Evolutionary conservation across 2,888 invertebrate species (phyloP).

Genomic region (Agriopis leucophaearia): DNA sequence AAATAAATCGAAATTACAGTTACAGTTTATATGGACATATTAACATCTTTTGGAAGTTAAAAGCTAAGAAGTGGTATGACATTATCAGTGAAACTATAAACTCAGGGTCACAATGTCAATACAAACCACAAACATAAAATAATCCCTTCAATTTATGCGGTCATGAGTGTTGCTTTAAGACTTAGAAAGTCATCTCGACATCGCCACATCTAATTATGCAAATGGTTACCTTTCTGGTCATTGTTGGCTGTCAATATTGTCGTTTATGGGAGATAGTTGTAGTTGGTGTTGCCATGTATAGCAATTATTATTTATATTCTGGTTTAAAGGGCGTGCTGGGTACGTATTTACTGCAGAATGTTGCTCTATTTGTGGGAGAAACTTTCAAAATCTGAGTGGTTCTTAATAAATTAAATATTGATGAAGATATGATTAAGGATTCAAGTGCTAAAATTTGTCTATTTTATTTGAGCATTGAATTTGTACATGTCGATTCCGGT

Average conservation of each 20-base stretch:
- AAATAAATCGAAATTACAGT: constrained; percentile 31
- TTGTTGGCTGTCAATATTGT: constrained; percentile 49
- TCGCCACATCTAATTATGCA: constrained; percentile 61
- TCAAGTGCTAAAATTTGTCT: background rate
- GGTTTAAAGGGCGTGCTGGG: background rate
- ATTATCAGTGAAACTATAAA: constrained; percentile 39
- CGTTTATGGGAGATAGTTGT: constrained; percentile 39
- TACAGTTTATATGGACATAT: constrained; percentile 36
- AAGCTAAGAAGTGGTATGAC: constrained; percentile 33
- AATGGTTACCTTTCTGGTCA: constrained; percentile 52
- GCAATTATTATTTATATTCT: constrained; percentile 32
- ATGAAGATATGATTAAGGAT: background rate
- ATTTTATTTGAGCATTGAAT: background rate
- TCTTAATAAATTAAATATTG: background rate
- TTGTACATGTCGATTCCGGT: background rate
- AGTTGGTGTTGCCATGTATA: constrained; percentile 34
- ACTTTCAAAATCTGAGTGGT: background rate
- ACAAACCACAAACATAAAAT: constrained; percentile 40
- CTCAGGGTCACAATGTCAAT: constrained; percentile 40
- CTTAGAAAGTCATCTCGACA: constrained; percentile 51
- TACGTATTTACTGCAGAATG: background rate
- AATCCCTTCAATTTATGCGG: constrained; percentile 45
- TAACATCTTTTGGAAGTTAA: constrained; percentile 36
- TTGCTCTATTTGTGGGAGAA: background rate
- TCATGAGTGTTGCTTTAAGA: constrained; percentile 49